These are phyloP conservation scores for Agapornis canus DNA, from an alignment of 2,797 vertebrate species.

Conservation along the genomic window DNA sequence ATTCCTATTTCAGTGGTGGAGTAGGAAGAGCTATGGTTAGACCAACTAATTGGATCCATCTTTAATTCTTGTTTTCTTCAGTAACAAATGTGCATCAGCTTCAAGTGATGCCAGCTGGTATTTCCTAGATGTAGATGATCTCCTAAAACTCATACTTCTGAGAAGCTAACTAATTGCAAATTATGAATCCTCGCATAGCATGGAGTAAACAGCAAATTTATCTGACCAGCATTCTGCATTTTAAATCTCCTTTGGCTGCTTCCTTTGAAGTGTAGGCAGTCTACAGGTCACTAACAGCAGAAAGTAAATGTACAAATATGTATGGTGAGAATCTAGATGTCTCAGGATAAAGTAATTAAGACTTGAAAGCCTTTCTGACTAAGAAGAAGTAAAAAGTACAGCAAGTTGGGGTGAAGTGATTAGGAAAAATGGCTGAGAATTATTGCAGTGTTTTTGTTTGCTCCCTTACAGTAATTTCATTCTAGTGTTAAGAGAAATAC, in stretches of 20 bases:
- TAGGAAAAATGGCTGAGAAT: neutral
- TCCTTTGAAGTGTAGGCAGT: neutral
- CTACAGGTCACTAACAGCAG: neutral
- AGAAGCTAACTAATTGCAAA: neutral
- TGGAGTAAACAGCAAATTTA: neutral
- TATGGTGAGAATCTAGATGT: fast-evolving
- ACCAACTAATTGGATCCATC: neutral
- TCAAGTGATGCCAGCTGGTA: neutral
- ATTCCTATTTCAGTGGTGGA: neutral
- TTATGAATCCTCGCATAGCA: neutral
- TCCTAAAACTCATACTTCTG: neutral
- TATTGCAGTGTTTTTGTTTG: neutral
- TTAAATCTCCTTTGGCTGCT: neutral
- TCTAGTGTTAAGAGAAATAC: neutral
- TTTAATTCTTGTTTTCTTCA: neutral
- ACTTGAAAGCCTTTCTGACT: neutral
- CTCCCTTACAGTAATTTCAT: neutral
- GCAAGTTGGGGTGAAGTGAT: neutral
- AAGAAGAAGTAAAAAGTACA: neutral
- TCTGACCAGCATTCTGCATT: neutral
- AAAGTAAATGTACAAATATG: neutral
- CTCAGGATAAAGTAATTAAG: neutral
- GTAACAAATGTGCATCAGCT: neutral
- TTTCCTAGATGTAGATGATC: neutral
- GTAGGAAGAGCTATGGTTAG: neutral